These are phyloP conservation scores for Pheosia gnoma DNA, from an alignment of 2,888 invertebrate species.

Conservation along the genomic window DNA sequence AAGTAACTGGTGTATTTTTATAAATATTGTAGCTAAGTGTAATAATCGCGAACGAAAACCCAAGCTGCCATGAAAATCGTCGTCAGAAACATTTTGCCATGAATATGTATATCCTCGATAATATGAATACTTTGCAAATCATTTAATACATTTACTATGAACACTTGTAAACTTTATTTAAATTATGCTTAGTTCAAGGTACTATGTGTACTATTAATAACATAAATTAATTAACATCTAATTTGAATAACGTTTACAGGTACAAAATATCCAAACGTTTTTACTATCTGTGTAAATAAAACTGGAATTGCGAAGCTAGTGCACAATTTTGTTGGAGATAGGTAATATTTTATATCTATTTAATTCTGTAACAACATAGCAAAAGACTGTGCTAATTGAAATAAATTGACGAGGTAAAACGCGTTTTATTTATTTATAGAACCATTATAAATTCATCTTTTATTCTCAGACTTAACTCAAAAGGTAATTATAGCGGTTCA, in stretches of 20 bases:
- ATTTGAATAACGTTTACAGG: conserved; percentile 25
- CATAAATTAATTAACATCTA: too few relatives aligned
- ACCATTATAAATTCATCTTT: too few relatives aligned
- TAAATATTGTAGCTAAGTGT: conserved; percentile 15
- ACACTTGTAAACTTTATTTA: conserved; percentile 27
- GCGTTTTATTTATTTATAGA: conserved; percentile 28
- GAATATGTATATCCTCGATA: conserved; percentile 21
- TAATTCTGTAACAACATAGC: conserved; percentile 72
- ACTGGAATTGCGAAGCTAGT: conserved; percentile 57
- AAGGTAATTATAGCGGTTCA: too few relatives aligned
- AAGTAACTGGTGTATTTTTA: conserved; percentile 41
- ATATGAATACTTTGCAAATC: conserved; percentile 18
- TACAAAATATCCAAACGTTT: conserved; percentile 27
- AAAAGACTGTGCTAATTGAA: conserved; percentile 74
- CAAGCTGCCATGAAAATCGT: conserved; percentile 49
- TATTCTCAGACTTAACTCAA: too few relatives aligned
- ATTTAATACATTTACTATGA: too few relatives aligned
- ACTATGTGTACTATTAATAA: background rate
- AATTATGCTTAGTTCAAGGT: conserved; percentile 9
- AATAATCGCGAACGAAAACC: conserved; percentile 34
- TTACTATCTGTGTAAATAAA: conserved; percentile 43
- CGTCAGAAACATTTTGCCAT: conserved; percentile 50
- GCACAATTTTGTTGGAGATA: conserved; percentile 74
- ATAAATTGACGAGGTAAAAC: conserved; percentile 59
- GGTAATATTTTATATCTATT: conserved; percentile 65